Base-by-base conservation (phyloP, 1,140 invertebrate genomes). In the Bursaphelenchus mucronatus region DNA sequence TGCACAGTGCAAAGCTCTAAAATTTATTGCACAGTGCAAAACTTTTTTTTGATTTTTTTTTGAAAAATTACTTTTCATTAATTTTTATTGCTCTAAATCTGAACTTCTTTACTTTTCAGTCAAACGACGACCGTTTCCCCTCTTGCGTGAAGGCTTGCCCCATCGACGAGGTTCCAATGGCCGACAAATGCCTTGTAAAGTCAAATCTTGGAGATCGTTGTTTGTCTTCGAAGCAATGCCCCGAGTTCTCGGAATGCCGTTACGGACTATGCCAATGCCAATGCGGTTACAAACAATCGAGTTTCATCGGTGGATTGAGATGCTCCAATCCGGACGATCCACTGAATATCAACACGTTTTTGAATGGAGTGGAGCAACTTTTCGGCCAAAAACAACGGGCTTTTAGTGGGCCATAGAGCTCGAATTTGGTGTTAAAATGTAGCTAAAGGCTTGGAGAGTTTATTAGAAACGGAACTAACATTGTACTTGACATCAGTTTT, bases 231-330 rank as follows among this genome's bases (percentile, higher is more conserved):
- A 79, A 79, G 56, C 78, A 80, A 50, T 80, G 78, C 45, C 74
- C 76, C 3, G 44, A 44, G 13, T 63, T 52, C 10, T 61, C 79
- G 9, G 79, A 81, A 56, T 80, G 78, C 65, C 73, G 79, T 43
- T 80, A 76, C 53, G 78, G 78, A 15, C 57, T 81, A 11, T 80
- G 78, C 62, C 79, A 81, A 54, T 80, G 78, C 58, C 54, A 72
- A 41, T 80, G 78, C 53, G 71, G 73, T 6, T 80, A 76, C 55
- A 73, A 73, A 64, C 57, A 75, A 72, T 68, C 67, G 61, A n/a
- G n/a, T 9, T 41, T 64, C n/a, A 64, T 64, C 47, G 63, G 63
- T 5, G n/a, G 17, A 43, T 13, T 44, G 49, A 54, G 64, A 40
- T 78, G 75, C 64, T 68, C 76, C 40, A 71, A 77, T 67, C 75